Evolutionary conservation across 2,797 vertebrate species (phyloP).

Genomic region (Dermochelys coriacea): DNA sequence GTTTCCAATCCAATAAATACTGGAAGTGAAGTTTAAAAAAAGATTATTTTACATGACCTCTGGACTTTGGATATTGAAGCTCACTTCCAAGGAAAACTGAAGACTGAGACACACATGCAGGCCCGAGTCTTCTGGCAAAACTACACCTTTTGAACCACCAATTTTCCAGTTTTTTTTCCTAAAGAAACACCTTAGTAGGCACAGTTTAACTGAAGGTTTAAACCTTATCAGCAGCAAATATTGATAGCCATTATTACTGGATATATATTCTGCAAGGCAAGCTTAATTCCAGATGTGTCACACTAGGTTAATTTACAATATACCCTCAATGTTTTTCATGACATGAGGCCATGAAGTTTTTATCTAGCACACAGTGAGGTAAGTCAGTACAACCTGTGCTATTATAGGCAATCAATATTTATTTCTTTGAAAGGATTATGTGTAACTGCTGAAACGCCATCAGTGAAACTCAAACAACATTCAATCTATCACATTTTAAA

Average conservation of each 20-base stretch:
- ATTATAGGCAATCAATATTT: background rate
- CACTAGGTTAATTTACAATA: slow-evolving; percentile 13
- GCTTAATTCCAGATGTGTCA: slow-evolving; percentile 30
- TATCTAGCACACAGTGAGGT: background rate
- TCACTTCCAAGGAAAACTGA: slow-evolving; percentile 76
- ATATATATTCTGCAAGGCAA: slow-evolving; percentile 40
- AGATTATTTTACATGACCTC: slow-evolving; percentile 56
- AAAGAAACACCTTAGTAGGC: slow-evolving; percentile 72
- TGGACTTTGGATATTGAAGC: slow-evolving; percentile 74
- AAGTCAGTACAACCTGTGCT: background rate
- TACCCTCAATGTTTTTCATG: background rate
- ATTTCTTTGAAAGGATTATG: background rate
- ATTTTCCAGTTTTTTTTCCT: slow-evolving; percentile 78
- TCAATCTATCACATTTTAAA: slow-evolving; percentile 39
- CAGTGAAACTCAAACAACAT: slow-evolving; percentile 38
- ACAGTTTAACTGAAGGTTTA: slow-evolving; percentile 71
- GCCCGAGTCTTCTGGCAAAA: slow-evolving; percentile 79
- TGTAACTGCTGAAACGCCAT: slow-evolving; percentile 42
- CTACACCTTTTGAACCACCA: slow-evolving; percentile 67
- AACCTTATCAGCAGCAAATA: slow-evolving; percentile 74
- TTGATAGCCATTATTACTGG: slow-evolving; percentile 34
- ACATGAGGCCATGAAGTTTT: background rate
- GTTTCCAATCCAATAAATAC: slow-evolving; percentile 76
- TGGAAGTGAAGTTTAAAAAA: slow-evolving; percentile 57
- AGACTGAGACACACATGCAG: slow-evolving; percentile 76